Percentiles rank a stretch among this genome's conserved stretches.
phyloP scores from a whole-genome alignment of 2,888 invertebrate species.

The Pandemis corylana region DNA sequence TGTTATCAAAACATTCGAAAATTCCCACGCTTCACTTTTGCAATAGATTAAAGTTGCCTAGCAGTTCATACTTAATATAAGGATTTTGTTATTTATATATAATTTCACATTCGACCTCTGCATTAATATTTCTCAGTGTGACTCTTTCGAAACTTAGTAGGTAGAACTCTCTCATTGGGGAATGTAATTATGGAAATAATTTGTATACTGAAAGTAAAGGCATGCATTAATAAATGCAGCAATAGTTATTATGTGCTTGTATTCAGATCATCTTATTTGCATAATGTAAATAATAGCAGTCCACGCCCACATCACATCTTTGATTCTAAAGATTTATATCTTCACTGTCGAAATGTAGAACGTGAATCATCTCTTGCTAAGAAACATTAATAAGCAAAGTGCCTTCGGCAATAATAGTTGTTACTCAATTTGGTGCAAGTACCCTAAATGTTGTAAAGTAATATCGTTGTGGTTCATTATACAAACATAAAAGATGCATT shows the following conservation, averaged over 20 bases:
- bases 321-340: conserved; percentile 32
- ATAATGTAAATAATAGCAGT: conserved; percentile 28
- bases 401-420: conserved; percentile 29
- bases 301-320: conserved; percentile 25
- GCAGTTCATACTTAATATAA: not conserved
- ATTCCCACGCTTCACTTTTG: conserved; percentile 61
- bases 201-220: not conserved
- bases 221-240: conserved; percentile 9
- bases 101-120: not conserved
- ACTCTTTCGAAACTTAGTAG: not conserved
- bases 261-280: conserved; percentile 31
- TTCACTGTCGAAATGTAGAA: conserved; percentile 22
- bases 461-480: conserved; percentile 65
- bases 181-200: not conserved
- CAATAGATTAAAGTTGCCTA: conserved; percentile 16
- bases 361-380: conserved; percentile 32
- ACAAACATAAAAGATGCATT: conserved; percentile 54
- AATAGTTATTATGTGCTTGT: conserved; percentile 19
- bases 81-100: not conserved
- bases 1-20: conserved; percentile 69
- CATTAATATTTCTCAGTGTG: not conserved
- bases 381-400: conserved; percentile 32
- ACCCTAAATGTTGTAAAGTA: conserved; percentile 46
- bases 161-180: not conserved
- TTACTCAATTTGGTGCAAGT: conserved; percentile 24